Conservation (phyloP, 2,113 vertebrate species). For the Pituophis catenifer region DNA sequence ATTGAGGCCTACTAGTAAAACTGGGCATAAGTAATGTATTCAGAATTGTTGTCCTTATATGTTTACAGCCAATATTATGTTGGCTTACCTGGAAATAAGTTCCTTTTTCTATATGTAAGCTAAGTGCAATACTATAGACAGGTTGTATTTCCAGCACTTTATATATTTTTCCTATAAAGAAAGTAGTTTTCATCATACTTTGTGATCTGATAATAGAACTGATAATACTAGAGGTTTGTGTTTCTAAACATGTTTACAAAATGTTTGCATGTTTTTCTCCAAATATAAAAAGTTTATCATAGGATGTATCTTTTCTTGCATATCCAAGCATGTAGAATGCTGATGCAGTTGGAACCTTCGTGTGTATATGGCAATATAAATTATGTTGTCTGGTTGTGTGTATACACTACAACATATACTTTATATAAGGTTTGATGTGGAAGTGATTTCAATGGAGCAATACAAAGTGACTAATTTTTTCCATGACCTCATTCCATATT, state of each 20-base stretch:
- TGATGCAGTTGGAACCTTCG: neutral
- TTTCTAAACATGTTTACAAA: neutral
- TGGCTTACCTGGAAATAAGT: neutral
- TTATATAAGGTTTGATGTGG: neutral
- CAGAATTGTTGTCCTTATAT: neutral
- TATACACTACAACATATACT: neutral
- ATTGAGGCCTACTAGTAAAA: neutral
- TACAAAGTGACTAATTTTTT: neutral
- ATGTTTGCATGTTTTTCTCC: neutral
- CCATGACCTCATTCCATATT: neutral
- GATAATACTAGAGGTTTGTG: neutral
- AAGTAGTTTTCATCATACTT: neutral
- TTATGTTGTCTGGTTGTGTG: neutral
- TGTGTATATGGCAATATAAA: neutral
- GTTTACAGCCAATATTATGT: neutral
- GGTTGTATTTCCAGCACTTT: neutral
- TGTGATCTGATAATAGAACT: neutral
- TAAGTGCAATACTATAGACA: neutral
- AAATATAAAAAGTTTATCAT: neutral
- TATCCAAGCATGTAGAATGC: neutral
- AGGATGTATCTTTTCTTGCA: neutral
- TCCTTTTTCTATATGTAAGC: neutral
- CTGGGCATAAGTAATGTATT: neutral
- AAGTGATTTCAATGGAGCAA: neutral
- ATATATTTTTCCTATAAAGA: neutral